Conservation (phyloP, 1,140 invertebrate genomes). For the Plectrocnemia conspersa region DNA sequence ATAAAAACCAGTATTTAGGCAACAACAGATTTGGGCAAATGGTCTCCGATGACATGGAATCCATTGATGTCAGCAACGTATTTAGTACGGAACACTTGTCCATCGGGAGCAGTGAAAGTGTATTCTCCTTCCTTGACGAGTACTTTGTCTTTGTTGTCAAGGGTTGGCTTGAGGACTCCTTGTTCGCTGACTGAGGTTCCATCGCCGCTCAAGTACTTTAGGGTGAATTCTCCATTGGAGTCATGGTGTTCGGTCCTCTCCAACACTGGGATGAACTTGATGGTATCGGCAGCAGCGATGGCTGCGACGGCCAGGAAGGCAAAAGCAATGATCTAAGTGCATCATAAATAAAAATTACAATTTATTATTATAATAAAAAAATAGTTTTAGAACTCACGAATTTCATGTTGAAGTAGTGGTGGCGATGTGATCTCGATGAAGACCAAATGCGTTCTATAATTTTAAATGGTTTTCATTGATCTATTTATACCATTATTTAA, state of each 20-base stretch:
- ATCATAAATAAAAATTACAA: constrained; percentile 10
- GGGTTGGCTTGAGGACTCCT: constrained; percentile 29
- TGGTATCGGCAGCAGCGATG: constrained; percentile 18
- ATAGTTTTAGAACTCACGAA: constrained; percentile 12
- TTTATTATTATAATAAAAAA: not conserved
- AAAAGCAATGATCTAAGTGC: constrained; percentile 16
- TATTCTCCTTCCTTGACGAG: constrained; percentile 27
- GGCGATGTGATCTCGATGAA: no score
- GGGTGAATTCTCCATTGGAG: constrained; percentile 35
- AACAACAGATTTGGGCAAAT: constrained; percentile 37
- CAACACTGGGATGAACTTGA: constrained; percentile 31
- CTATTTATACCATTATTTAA: no score
- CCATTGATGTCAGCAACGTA: constrained; percentile 24
- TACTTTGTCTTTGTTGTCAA: constrained; percentile 27
- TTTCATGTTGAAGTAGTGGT: constrained; percentile 9
- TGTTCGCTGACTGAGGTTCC: constrained; percentile 29
- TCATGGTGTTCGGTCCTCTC: constrained; percentile 33
- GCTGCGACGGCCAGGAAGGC: constrained; percentile 17
- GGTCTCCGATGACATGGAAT: constrained; percentile 35
- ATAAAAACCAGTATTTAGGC: constrained; percentile 22
- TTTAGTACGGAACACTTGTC: constrained; percentile 17
- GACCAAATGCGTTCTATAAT: not conserved
- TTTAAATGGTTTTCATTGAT: not conserved
- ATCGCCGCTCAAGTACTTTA: constrained; percentile 32
- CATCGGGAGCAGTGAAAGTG: constrained; percentile 18